Percentiles rank a stretch among this genome's conserved stretches.
phyloP scores from a whole-genome alignment of 92 coral and sea anemone species.

The Ricordea florida region DNA sequence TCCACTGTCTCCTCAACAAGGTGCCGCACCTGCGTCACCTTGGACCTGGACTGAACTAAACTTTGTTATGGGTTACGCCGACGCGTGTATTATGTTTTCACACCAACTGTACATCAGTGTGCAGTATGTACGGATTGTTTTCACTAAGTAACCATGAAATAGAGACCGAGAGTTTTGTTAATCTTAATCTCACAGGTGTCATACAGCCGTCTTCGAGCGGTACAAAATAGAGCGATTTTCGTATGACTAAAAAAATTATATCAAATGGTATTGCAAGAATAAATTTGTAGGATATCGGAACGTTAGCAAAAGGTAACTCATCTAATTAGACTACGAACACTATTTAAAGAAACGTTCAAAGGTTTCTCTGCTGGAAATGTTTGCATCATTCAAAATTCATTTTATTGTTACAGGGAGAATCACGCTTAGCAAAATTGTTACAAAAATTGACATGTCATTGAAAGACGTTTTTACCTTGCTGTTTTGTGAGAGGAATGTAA shows the following conservation, averaged over 20 bases:
- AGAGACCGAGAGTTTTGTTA: too few relatives aligned
- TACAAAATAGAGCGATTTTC: too few relatives aligned
- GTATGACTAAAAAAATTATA: too few relatives aligned
- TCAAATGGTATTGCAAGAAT: too few relatives aligned
- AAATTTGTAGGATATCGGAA: too few relatives aligned
- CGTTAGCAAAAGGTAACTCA: too few relatives aligned
- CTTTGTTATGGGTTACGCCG: too few relatives aligned
- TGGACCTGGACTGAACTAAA: too few relatives aligned
- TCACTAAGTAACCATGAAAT: too few relatives aligned
- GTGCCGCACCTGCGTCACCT: background rate
- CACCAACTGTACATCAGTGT: background rate
- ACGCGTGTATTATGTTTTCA: background rate
- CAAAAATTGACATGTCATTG: constrained; percentile 5
- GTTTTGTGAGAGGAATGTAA: background rate
- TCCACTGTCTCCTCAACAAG: background rate
- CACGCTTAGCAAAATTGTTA: constrained; percentile 3
- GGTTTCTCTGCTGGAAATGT: constrained; percentile 5
- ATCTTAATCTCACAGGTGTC: too few relatives aligned
- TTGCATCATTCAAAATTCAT: background rate
- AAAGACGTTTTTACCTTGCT: background rate
- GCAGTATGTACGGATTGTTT: too few relatives aligned
- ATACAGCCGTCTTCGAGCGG: too few relatives aligned
- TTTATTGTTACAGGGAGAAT: constrained; percentile 9
- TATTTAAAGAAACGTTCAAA: constrained; percentile 4
- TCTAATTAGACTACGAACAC: background rate